Conservation (phyloP, 2,113 vertebrate genomes). For the Pachyramphus minor region DNA sequence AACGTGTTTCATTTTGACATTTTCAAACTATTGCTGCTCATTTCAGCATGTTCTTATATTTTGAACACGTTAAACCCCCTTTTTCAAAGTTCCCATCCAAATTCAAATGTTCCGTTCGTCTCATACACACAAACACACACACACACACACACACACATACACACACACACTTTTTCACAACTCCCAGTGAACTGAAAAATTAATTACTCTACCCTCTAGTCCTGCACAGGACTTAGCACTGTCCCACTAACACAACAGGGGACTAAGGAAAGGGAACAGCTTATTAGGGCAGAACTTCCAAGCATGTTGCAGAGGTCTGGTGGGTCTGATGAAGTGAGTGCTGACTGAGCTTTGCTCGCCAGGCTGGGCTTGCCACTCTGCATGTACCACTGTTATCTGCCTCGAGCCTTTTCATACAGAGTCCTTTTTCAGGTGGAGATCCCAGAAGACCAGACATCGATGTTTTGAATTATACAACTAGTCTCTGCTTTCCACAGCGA, state of each 20-base stretch:
- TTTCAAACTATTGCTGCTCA: neutral
- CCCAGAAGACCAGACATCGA: neutral
- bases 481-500: constrained; percentile 1
- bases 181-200: neutral
- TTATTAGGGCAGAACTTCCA: neutral
- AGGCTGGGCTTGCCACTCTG: neutral
- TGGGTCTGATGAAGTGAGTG: neutral
- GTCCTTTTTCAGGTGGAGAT: neutral
- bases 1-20: neutral
- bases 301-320: rapidly evolving
- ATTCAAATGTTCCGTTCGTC: neutral
- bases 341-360: neutral
- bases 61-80: neutral
- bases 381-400: neutral
- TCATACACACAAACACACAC: too few relatives aligned
- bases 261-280: neutral
- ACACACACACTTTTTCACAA: neutral
- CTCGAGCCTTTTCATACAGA: neutral
- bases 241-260: neutral
- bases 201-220: neutral
- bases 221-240: neutral
- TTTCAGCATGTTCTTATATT: neutral
- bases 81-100: neutral
- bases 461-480: constrained; percentile 27
- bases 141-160: too few relatives aligned